These are phyloP conservation scores for Platalea minor DNA, from an alignment of 2,797 vertebrate species.

Conservation along the genomic window DNA sequence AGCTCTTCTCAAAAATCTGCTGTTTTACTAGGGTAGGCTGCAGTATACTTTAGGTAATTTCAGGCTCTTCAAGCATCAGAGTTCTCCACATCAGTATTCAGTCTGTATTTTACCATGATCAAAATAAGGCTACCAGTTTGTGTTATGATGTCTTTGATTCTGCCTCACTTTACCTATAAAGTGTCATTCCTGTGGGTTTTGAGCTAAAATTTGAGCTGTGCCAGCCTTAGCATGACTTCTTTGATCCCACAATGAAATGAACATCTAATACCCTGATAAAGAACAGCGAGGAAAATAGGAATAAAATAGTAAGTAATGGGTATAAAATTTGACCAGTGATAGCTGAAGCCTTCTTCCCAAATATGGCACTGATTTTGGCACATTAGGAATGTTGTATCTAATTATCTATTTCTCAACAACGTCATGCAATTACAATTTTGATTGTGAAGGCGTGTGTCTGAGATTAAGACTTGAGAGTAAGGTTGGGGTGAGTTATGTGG, in stretches of 20 bases:
- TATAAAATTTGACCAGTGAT: background rate
- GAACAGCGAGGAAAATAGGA: background rate
- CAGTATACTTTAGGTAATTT: background rate
- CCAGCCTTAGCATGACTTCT: background rate
- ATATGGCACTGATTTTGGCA: background rate
- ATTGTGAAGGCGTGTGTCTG: background rate
- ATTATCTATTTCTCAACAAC: background rate
- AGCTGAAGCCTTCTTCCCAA: background rate
- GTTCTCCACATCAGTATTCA: background rate
- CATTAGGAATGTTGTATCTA: background rate
- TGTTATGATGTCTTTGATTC: background rate
- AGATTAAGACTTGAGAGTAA: background rate
- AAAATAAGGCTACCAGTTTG: background rate
- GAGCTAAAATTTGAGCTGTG: background rate
- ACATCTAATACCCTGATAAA: background rate
- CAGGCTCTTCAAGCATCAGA: background rate
- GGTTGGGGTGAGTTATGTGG: background rate
- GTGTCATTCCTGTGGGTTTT: background rate
- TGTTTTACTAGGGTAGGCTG: background rate
- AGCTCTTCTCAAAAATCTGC: background rate
- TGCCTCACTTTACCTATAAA: background rate
- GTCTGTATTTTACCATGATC: background rate
- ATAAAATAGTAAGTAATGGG: background rate
- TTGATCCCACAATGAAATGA: background rate
- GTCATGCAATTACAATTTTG: background rate